phyloP scores from a whole-genome alignment of 2,888 invertebrate genomes.

The Alcis repandata region DNA sequence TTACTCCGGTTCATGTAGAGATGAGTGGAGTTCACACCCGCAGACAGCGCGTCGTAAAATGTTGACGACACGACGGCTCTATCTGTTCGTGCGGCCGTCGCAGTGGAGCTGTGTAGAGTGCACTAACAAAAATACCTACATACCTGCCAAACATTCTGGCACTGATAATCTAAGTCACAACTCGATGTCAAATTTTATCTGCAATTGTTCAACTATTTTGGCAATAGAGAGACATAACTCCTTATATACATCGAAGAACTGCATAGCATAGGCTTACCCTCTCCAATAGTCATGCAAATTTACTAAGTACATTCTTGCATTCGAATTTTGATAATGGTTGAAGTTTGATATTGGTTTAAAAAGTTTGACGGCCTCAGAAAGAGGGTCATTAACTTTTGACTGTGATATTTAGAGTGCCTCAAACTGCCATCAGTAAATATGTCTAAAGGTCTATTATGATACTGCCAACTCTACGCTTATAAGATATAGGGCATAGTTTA shows the following conservation, averaged over 20 bases:
- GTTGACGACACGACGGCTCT: slow-evolving; percentile 6
- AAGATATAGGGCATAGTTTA: neutral
- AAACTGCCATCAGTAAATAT: no score
- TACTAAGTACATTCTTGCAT: neutral
- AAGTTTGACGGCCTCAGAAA: no score
- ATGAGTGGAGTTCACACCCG: slow-evolving; percentile 5
- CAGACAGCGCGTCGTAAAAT: slow-evolving; percentile 12
- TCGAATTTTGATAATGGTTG: neutral
- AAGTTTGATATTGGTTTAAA: no score
- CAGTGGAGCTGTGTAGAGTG: neutral
- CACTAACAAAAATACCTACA: no score
- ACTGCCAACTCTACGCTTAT: neutral
- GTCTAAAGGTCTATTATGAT: no score
- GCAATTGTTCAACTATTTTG: no score
- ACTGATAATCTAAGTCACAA: neutral
- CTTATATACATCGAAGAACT: neutral
- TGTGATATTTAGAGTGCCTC: neutral
- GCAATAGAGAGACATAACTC: no score
- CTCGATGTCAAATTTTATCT: neutral
- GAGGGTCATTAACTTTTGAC: neutral
- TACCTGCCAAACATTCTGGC: neutral
- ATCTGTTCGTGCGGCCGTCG: neutral
- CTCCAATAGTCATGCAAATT: neutral
- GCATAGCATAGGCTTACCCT: neutral
- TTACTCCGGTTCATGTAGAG: neutral